Percentiles rank a stretch among this genome's conserved stretches.
Conservation (phyloP, 2,888 invertebrate species). For the Acanthacorydalis orientalis region DNA sequence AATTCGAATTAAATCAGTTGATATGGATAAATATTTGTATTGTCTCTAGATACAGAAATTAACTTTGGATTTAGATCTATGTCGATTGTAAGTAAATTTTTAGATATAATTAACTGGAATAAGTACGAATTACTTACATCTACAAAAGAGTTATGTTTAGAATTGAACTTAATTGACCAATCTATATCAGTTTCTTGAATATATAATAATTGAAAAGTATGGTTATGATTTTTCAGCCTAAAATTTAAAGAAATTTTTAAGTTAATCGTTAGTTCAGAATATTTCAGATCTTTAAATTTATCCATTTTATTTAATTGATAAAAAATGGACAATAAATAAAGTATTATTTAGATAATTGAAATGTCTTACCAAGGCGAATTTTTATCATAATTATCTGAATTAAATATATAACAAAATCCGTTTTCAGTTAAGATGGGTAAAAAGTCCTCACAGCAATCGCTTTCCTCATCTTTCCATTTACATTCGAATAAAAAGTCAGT, state of each 20-base stretch:
- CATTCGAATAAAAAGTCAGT: slow-evolving; percentile 43
- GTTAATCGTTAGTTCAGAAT: no score
- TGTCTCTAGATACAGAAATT: no score
- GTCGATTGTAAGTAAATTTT: no score
- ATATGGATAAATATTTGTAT: no score
- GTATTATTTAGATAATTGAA: slow-evolving; percentile 17
- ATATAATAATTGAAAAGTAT: slow-evolving; percentile 30
- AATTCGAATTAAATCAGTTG: no score
- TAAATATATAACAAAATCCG: slow-evolving; percentile 59
- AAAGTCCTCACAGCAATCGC: slow-evolving; percentile 47
- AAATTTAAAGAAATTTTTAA: neutral
- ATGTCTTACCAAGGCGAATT: slow-evolving; percentile 33
- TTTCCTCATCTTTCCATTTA: slow-evolving; percentile 46
- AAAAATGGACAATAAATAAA: neutral
- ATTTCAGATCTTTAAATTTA: no score
- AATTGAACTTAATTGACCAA: slow-evolving; percentile 42
- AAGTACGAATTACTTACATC: no score
- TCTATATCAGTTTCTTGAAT: slow-evolving; percentile 50
- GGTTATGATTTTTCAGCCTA: neutral
- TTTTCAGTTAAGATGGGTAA: slow-evolving; percentile 56
- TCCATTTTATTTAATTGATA: no score
- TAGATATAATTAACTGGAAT: no score
- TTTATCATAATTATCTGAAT: slow-evolving; percentile 40
- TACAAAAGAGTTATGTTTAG: slow-evolving; percentile 12
- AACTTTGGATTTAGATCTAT: no score